Evolutionary conservation across 2,797 vertebrate species (phyloP).

Genomic region (Gymnodraco acuticeps): DNA sequence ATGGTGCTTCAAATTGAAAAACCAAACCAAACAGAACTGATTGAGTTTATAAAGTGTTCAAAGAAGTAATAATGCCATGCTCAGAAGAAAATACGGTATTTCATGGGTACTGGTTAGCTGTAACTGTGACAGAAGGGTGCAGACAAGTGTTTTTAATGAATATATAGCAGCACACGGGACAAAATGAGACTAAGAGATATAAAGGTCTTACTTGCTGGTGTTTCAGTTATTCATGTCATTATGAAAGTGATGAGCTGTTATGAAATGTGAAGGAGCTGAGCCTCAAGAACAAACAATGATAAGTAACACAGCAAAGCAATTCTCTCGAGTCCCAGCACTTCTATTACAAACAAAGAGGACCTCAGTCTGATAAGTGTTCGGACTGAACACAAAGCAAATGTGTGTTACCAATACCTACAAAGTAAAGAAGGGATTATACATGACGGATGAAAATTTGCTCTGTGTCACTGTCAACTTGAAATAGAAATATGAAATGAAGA

Average conservation of each 20-base stretch:
- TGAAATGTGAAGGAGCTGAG: constrained; percentile 4
- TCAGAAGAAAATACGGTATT: constrained; percentile 45
- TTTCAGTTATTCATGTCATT: constrained; percentile 10
- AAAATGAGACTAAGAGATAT: neutral
- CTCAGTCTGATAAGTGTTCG: neutral
- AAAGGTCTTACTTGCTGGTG: neutral
- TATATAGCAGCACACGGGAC: constrained; percentile 11
- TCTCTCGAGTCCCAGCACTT: neutral
- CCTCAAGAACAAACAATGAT: constrained; percentile 9
- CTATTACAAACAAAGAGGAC: constrained; percentile 1
- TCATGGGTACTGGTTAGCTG: constrained; percentile 17
- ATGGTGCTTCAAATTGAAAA: constrained; percentile 65
- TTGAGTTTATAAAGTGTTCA: constrained; percentile 31
- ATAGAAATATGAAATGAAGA: neutral
- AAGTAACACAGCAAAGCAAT: constrained; percentile 1
- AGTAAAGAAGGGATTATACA: neutral
- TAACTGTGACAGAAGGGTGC: constrained; percentile 19
- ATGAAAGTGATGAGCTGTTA: constrained; percentile 3
- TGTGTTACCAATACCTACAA: neutral
- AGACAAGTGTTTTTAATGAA: neutral
- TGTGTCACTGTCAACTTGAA: neutral
- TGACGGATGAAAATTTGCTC: neutral
- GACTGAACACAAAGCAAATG: neutral
- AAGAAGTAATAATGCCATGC: constrained; percentile 11
- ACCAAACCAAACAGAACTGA: constrained; percentile 37